Evolutionary conservation across 2,113 vertebrate species (phyloP).

Genomic region (Serinus canaria): DNA sequence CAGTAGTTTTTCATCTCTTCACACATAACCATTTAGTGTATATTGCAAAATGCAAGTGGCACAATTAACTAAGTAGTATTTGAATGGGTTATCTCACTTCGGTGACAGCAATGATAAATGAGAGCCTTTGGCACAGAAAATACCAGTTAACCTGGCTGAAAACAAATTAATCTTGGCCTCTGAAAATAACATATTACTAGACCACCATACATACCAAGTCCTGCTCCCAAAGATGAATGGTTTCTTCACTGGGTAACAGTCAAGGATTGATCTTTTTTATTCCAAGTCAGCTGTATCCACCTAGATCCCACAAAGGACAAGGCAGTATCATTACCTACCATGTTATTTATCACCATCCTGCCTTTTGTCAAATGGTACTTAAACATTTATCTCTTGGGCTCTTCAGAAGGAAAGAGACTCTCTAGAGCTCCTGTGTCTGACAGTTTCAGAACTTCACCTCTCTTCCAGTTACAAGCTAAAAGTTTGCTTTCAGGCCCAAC

Average conservation of each 20-base stretch:
- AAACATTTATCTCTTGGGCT: background rate
- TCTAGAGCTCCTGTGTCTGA: background rate
- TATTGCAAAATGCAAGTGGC: background rate
- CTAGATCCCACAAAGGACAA: rapidly evolving
- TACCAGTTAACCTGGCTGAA: background rate
- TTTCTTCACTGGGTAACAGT: background rate
- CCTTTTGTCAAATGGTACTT: background rate
- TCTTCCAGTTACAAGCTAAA: background rate
- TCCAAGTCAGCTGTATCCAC: background rate
- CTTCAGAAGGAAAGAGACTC: background rate
- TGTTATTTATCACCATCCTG: background rate
- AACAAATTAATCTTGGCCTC: background rate
- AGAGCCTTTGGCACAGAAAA: background rate
- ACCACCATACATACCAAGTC: background rate
- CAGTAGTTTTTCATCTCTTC: background rate
- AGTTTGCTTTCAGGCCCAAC: background rate
- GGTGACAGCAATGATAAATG: background rate
- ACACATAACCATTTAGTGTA: background rate
- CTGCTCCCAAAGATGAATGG: background rate
- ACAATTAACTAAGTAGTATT: background rate
- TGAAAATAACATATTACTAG: background rate
- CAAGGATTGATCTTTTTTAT: background rate
- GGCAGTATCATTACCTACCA: background rate
- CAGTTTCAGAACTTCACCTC: background rate
- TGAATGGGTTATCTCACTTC: background rate